phyloP scores from a whole-genome alignment of 1,140 invertebrate genomes.

The Drosophila kepulauana region DNA sequence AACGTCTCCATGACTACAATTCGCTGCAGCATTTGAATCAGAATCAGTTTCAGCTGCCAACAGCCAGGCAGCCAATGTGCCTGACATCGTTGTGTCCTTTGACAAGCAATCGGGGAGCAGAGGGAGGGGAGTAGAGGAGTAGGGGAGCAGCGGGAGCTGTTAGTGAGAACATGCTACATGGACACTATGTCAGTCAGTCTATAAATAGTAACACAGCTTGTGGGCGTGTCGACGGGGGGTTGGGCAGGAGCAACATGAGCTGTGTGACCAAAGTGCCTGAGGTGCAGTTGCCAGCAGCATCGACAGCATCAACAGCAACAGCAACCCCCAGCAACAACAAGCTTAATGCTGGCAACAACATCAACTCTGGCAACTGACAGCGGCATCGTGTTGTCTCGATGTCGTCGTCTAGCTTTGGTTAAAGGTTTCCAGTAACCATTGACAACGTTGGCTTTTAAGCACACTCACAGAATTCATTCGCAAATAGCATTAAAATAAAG shows the following conservation, averaged over 20 bases:
- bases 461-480: conserved; percentile 21
- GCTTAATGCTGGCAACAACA: no score
- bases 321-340: background rate
- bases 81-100: conserved; percentile 31
- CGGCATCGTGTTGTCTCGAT: conserved; percentile 41
- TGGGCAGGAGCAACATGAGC: conserved; percentile 6
- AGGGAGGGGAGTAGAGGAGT: background rate
- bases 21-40: conserved; percentile 30
- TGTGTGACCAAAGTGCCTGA: conserved; percentile 22
- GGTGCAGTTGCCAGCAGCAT: conserved; percentile 43
- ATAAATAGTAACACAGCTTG: conserved; percentile 39
- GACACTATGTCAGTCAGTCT: conserved; percentile 53
- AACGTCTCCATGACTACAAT: conserved; percentile 42
- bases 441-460: conserved; percentile 34
- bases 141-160: background rate
- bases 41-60: conserved; percentile 28
- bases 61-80: background rate
- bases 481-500: conserved; percentile 1
- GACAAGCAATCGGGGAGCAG: conserved; percentile 7
- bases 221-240: background rate
- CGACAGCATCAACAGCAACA: conserved; percentile 8
- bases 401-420: conserved; percentile 28
- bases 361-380: conserved; percentile 19
- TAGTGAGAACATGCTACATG: conserved; percentile 33
- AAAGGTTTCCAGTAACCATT: conserved; percentile 44